Percentiles rank a stretch among this genome's conserved stretches.
phyloP scores from a whole-genome alignment of 2,888 invertebrate genomes.

The Trichacis sp. region DNA sequence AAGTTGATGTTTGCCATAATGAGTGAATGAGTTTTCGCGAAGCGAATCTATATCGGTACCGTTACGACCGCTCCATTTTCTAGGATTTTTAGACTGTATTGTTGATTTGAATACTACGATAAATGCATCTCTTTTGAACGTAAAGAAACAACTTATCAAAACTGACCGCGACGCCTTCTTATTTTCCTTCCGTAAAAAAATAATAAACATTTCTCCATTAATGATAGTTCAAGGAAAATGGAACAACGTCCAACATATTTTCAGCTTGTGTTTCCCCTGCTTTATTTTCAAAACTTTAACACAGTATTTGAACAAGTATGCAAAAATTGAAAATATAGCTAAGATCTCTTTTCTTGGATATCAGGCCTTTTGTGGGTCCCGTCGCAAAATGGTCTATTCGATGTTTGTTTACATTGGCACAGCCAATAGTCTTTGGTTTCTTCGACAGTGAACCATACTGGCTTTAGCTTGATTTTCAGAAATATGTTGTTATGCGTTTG shows the following conservation, averaged over 20 bases:
- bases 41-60: neutral
- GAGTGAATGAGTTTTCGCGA: no score
- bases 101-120: neutral
- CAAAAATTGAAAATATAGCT: no score
- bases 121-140: neutral
- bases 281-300: no score
- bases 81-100: neutral
- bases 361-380: slow-evolving; percentile 83
- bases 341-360: slow-evolving; percentile 33
- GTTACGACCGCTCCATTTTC: neutral
- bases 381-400: slow-evolving; percentile 95
- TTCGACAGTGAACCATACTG: slow-evolving; percentile 85
- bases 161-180: no score
- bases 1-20: no score
- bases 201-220: no score
- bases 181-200: no score
- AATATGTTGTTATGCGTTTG: slow-evolving; percentile 86
- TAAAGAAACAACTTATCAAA: neutral
- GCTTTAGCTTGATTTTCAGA: slow-evolving; percentile 81
- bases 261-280: no score
- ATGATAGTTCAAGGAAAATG: no score
- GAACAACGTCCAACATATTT: no score
- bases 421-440: slow-evolving; percentile 94
- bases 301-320: no score
- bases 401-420: slow-evolving; percentile 98